phyloP scores from a whole-genome alignment of 1,140 invertebrate species.

The Psix sp. region DNA sequence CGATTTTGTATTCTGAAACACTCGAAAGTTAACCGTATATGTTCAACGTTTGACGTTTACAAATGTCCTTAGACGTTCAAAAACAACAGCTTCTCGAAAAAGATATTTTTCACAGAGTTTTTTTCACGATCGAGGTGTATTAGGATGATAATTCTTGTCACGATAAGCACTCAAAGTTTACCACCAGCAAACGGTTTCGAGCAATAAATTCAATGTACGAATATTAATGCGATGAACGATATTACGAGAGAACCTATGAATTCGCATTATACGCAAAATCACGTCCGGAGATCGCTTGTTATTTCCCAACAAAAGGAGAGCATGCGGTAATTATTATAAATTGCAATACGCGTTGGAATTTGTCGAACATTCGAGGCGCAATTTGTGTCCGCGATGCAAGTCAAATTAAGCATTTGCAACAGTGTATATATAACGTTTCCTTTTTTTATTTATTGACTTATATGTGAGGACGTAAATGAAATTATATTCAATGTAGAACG shows the following conservation, averaged over 20 bases:
- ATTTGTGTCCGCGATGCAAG: conserved; percentile 6
- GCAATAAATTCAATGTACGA: conserved; percentile 51
- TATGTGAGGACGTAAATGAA: conserved; percentile 2
- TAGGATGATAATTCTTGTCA: conserved; percentile 52
- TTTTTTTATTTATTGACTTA: neutral
- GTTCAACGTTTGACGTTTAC: no score
- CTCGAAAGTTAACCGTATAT: neutral
- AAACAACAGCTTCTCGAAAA: conserved; percentile 11
- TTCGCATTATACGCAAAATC: conserved; percentile 49
- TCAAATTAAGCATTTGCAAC: conserved; percentile 26
- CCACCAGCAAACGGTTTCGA: conserved; percentile 36
- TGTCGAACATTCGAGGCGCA: conserved; percentile 22
- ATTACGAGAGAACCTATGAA: conserved; percentile 42
- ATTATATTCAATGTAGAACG: neutral
- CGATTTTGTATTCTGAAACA: no score
- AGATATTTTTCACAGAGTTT: conserved; percentile 18
- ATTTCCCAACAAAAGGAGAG: conserved; percentile 28
- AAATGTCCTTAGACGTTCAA: neutral
- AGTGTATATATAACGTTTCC: conserved; percentile 4
- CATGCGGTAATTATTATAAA: conserved; percentile 51
- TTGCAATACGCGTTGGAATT: conserved; percentile 37
- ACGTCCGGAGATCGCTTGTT: conserved; percentile 37
- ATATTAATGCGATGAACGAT: conserved; percentile 56
- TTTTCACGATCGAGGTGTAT: conserved; percentile 37
- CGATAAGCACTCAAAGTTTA: conserved; percentile 56